Evolutionary conservation across 2,797 vertebrate genomes (phyloP).

Genomic region (Poeciliopsis paucimaculata): DNA sequence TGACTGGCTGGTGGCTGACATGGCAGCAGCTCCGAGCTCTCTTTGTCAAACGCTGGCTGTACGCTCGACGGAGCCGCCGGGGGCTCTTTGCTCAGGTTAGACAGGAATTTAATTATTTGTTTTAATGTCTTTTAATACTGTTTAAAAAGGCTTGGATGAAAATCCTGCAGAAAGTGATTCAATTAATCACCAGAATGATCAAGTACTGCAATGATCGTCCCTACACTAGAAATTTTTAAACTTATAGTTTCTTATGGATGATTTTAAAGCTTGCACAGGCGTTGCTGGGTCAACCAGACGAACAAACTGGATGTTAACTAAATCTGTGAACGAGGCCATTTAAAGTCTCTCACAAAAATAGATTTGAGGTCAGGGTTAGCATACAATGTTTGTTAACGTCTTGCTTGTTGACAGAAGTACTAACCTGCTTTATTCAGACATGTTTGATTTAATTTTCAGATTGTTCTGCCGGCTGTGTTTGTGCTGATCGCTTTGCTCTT

Average conservation of each 20-base stretch:
- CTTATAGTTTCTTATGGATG: not conserved
- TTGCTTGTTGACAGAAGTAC: not conserved
- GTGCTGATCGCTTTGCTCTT: constrained; percentile 89
- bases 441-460: constrained; percentile 70
- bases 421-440: not conserved
- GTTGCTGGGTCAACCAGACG: not conserved
- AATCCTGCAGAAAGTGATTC: too few relatives aligned
- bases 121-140: too few relatives aligned
- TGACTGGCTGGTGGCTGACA: constrained; percentile 81
- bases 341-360: not conserved
- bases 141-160: too few relatives aligned
- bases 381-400: not conserved
- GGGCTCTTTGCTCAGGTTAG: constrained; percentile 85
- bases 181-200: not conserved
- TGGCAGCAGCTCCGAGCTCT: constrained; percentile 88
- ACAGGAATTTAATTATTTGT: not conserved
- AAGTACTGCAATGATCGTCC: not conserved
- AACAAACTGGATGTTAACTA: not conserved
- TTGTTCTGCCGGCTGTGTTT: constrained; percentile 89
- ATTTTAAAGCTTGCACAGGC: not conserved
- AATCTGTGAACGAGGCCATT: not conserved
- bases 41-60: constrained; percentile 88
- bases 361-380: not conserved
- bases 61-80: constrained; percentile 83
- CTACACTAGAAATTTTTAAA: not conserved